Conservation (phyloP, 2,797 vertebrate genomes). For the Coccyzus lansbergi region DNA sequence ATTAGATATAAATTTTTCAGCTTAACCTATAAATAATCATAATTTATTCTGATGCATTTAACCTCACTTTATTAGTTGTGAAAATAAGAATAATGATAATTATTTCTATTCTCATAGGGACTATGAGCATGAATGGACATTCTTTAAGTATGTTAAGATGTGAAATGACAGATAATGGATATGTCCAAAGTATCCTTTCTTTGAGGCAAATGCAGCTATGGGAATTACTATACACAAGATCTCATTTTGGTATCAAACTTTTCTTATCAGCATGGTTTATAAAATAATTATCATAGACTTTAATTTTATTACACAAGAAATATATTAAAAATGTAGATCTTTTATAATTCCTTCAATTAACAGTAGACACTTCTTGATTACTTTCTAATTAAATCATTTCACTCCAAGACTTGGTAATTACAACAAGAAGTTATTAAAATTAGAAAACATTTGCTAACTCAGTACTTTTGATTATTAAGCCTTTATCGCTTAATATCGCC, state of each 20-base stretch:
- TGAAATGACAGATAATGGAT: conserved; percentile 4
- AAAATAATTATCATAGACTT: conserved; percentile 82
- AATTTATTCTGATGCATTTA: neutral
- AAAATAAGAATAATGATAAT: conserved; percentile 25
- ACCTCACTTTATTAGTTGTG: neutral
- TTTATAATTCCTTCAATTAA: conserved; percentile 88
- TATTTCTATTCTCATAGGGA: neutral
- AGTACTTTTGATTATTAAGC: conserved; percentile 86
- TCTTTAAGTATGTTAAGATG: neutral
- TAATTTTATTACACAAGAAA: conserved; percentile 83
- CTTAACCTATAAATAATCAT: neutral
- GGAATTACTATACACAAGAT: conserved; percentile 29
- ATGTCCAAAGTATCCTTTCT: neutral
- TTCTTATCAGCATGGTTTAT: conserved; percentile 75
- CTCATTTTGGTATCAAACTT: conserved; percentile 72
- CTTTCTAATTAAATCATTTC: conserved; percentile 88
- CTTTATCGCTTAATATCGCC: conserved; percentile 81
- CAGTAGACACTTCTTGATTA: conserved; percentile 87
- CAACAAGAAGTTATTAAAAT: conserved; percentile 88
- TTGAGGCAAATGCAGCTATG: neutral
- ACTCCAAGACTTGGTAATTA: conserved; percentile 86
- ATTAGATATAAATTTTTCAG: neutral
- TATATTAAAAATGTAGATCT: conserved; percentile 87
- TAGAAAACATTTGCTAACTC: conserved; percentile 87
- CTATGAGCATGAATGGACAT: neutral